These are phyloP conservation scores for Lucifuga dentata DNA, from an alignment of 2,113 vertebrate genomes.

Conservation along the genomic window DNA sequence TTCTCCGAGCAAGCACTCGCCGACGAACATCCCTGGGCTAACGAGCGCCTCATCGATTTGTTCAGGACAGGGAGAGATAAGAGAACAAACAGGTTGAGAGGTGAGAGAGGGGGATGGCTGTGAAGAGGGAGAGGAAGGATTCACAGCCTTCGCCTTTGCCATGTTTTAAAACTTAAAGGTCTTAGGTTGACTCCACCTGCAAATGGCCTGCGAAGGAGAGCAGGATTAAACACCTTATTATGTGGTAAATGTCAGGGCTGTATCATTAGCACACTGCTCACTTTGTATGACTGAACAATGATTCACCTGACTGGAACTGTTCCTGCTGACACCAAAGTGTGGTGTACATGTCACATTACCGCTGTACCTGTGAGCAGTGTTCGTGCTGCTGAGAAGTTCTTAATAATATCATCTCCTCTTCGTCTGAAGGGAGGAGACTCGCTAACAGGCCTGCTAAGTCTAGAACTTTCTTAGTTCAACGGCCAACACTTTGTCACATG, in stretches of 20 bases:
- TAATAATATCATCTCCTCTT: conserved; percentile 47
- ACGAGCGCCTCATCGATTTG: conserved; percentile 69
- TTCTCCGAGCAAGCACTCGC: conserved; percentile 26
- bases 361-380: conserved; percentile 53
- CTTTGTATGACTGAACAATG: conserved; percentile 58
- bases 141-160: background rate
- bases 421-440: conserved; percentile 17
- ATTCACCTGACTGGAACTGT: conserved; percentile 56
- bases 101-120: conserved; percentile 21
- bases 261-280: conserved; percentile 57
- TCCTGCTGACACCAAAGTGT: conserved; percentile 40
- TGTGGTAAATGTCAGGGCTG: conserved; percentile 63
- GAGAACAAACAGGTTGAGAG: conserved; percentile 61
- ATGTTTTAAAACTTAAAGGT: conserved; percentile 44
- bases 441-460: conserved; percentile 1
- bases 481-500: background rate
- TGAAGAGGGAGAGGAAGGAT: background rate
- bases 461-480: conserved; percentile 19
- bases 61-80: conserved; percentile 70
- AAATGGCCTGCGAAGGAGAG: conserved; percentile 25
- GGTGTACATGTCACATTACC: conserved; percentile 60
- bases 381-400: conserved; percentile 47
- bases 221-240: conserved; percentile 53
- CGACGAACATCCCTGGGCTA: conserved; percentile 65
- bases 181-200: conserved; percentile 47